Conservation (phyloP, 2,797 vertebrate genomes). For the Tolypeutes matacus region DNA sequence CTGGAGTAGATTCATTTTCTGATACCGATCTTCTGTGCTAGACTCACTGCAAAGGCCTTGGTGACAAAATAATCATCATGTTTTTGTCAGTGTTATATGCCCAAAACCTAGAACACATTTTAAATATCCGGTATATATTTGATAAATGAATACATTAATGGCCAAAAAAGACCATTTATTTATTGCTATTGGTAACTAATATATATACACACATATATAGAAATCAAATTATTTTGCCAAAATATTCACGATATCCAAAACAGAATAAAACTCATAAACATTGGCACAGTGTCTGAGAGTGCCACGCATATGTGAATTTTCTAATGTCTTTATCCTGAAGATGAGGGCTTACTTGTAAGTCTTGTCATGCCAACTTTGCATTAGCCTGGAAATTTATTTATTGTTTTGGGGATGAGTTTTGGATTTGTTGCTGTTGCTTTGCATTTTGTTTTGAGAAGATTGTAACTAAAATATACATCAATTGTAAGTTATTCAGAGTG, state of each 20-base stretch:
- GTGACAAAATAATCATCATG: neutral
- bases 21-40: neutral
- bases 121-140: neutral
- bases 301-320: neutral
- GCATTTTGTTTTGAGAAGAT: slow-evolving; percentile 1
- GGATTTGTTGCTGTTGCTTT: neutral
- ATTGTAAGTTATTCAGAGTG: neutral
- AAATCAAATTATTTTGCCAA: neutral
- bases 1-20: neutral
- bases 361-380: neutral
- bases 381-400: neutral
- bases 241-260: neutral
- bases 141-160: neutral
- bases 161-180: neutral
- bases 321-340: neutral
- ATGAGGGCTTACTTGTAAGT: neutral
- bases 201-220: neutral
- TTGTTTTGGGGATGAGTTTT: neutral
- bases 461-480: neutral
- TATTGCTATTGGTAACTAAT: neutral
- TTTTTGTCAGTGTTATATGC: neutral
- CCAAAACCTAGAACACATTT: neutral
- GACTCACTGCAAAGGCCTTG: neutral
- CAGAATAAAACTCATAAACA: neutral
- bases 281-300: neutral